Evolutionary conservation across 2,797 vertebrate species (phyloP).

Genomic region (Myotis myotis): DNA sequence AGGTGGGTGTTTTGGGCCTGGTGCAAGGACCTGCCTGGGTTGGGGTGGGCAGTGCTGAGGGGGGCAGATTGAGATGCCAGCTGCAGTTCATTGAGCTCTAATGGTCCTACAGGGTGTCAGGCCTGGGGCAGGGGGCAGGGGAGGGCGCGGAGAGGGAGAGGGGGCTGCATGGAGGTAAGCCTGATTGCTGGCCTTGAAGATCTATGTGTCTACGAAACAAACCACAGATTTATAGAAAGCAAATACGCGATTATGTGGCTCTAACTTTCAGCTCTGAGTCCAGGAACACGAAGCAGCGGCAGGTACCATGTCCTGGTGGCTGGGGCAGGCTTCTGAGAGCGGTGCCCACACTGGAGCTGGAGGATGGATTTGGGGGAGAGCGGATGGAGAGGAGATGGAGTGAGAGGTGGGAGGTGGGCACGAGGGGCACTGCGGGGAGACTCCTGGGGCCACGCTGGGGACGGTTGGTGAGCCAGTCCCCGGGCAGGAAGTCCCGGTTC

Average conservation of each 20-base stretch:
- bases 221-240: neutral
- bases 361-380: neutral
- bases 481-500: neutral
- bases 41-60: neutral
- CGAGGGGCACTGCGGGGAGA: neutral
- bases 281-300: neutral
- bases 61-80: neutral
- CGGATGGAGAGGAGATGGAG: neutral
- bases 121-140: neutral
- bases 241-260: neutral
- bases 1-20: neutral
- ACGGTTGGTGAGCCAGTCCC: neutral
- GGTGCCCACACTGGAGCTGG: neutral
- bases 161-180: neutral
- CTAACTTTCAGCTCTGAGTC: too few relatives aligned
- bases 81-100: neutral
- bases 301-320: rapidly evolving
- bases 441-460: neutral
- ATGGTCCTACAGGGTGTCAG: neutral
- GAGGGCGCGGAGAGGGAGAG: too few relatives aligned
- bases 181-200: neutral
- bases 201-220: neutral
- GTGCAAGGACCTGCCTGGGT: neutral
- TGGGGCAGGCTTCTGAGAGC: neutral
- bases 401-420: too few relatives aligned